Evolutionary conservation across 2,888 invertebrate genomes (phyloP).

Genomic region (Drosophila anceps): DNA sequence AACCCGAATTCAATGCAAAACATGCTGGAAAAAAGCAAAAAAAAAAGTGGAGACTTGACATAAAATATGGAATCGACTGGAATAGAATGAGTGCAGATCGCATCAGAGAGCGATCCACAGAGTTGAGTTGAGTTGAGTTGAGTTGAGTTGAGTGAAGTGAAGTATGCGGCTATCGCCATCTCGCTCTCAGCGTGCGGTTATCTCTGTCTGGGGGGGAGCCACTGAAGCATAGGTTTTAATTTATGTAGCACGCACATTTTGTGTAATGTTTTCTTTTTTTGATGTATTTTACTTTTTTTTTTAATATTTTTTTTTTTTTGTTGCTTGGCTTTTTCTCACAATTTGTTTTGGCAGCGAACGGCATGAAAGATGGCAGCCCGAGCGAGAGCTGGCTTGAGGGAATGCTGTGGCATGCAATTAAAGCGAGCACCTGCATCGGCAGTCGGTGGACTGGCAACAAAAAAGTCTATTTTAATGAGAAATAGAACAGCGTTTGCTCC

Average conservation of each 20-base stretch:
- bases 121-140: constrained; percentile 30
- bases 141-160: constrained; percentile 25
- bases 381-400: constrained; percentile 31
- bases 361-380: constrained; percentile 46
- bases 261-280: constrained; percentile 59
- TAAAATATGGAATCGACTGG: constrained; percentile 71
- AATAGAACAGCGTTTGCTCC: constrained; percentile 59
- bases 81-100: constrained; percentile 51
- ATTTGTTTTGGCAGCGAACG: constrained; percentile 76
- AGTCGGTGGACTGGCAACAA: constrained; percentile 17
- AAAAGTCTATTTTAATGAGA: constrained; percentile 66
- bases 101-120: constrained; percentile 11
- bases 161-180: constrained; percentile 20
- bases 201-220: constrained; percentile 43
- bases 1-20: constrained; percentile 81
- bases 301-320: constrained; percentile 12
- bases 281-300: constrained; percentile 30
- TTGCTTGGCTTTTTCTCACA: constrained; percentile 72
- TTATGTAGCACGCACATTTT: constrained; percentile 80
- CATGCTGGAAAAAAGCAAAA: constrained; percentile 45
- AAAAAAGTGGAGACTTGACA: constrained; percentile 72
- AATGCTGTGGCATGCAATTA: constrained; percentile 70
- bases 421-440: constrained; percentile 63
- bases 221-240: constrained; percentile 80
- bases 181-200: constrained; percentile 10